Conservation (phyloP, 2,888 invertebrate species). For the Clanis bilineata region DNA sequence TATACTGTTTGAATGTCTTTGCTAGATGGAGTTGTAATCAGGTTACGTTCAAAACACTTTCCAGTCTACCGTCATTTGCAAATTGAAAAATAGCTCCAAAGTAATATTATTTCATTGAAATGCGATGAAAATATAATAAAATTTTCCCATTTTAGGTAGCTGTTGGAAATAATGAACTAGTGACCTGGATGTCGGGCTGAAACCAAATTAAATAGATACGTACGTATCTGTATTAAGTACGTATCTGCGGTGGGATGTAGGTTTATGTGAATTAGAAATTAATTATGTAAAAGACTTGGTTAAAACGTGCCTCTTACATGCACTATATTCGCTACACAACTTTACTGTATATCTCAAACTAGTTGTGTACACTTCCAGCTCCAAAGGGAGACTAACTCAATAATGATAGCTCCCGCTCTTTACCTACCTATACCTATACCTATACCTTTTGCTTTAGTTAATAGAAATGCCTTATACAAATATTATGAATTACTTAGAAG, state of each 20-base stretch:
- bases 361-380: no score
- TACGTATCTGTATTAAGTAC: neutral
- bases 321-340: no score
- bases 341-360: no score
- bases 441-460: no score
- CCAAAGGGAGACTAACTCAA: no score
- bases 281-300: no score
- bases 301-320: no score
- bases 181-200: neutral
- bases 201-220: neutral
- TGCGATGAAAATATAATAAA: neutral
- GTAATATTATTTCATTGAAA: neutral
- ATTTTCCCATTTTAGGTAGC: neutral
- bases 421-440: no score
- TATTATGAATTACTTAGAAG: no score
- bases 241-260: neutral
- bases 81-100: neutral
- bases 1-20: no score
- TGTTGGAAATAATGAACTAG: neutral
- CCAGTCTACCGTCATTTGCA: neutral
- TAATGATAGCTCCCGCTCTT: no score
- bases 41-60: neutral
- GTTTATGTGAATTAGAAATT: neutral
- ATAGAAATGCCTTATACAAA: no score
- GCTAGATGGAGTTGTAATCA: neutral